A percentile compares a stretch with the other conserved stretches of the same genome.
These are phyloP conservation scores for Galemys pyrenaicus DNA, from an alignment of 2,113 vertebrate species.

Conservation along the genomic window DNA sequence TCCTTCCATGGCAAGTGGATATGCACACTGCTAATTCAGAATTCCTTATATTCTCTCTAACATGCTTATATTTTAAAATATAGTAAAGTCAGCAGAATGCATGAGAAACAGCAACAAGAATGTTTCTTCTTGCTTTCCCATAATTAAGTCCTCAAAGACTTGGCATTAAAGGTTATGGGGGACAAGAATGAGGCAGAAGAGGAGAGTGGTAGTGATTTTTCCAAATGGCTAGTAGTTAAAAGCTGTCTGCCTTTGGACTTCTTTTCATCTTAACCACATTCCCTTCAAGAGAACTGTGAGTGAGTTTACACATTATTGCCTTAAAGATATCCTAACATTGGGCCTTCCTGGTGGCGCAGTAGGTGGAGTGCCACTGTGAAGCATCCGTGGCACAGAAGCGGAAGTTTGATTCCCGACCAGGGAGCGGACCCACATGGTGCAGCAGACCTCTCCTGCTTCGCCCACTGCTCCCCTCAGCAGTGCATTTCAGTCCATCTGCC, in stretches of 20 bases:
- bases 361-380: no score
- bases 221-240: constrained; percentile 20
- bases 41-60: not conserved
- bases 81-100: not conserved
- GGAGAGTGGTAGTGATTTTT: not conserved
- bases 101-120: not conserved
- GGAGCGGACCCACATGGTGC: no score
- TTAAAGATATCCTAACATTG: constrained; percentile 16
- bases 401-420: no score
- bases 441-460: no score
- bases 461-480: no score
- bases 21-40: not conserved
- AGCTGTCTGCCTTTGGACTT: not conserved
- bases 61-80: constrained; percentile 4
- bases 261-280: constrained; percentile 23
- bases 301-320: constrained; percentile 33
- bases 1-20: not conserved
- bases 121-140: not conserved
- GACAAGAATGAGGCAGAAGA: not conserved
- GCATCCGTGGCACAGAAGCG: no score
- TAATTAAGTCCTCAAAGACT: not conserved
- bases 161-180: not conserved
- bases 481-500: no score
- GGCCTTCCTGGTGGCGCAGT: no score
- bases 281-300: constrained; percentile 48